Percentiles rank a stretch among this genome's conserved stretches.
Conservation (phyloP, 2,797 vertebrate genomes). For the Acanthurus tractus region DNA sequence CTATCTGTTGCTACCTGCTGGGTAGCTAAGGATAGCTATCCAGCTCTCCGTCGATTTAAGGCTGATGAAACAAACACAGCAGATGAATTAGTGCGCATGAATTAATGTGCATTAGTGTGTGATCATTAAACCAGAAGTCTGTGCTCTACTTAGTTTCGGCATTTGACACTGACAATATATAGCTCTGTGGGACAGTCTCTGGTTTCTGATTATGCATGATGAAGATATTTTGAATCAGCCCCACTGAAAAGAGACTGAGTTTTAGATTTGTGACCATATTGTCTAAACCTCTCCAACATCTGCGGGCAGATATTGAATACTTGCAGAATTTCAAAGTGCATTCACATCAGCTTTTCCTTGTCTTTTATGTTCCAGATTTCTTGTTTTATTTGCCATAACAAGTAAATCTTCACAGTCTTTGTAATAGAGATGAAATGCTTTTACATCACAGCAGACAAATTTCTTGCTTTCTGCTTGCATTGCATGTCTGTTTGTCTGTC, state of each 20-base stretch:
- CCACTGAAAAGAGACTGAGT: not conserved
- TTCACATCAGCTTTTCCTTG: not conserved
- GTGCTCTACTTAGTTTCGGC: not conserved
- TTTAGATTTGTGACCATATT: not conserved
- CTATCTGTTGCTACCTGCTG: too few species aligned
- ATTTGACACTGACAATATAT: not conserved
- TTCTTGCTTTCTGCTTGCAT: not conserved
- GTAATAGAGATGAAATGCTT: conserved; percentile 4
- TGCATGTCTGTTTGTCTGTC: not conserved
- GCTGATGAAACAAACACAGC: not conserved
- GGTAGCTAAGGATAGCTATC: too few species aligned
- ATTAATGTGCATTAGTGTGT: not conserved
- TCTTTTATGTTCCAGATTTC: conserved; percentile 15
- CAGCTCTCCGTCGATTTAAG: too few species aligned
- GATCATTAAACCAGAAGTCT: conserved; percentile 8
- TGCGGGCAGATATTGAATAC: not conserved
- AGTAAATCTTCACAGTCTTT: conserved; percentile 13
- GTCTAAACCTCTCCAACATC: not conserved
- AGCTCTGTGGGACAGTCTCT: not conserved
- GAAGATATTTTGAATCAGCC: not conserved
- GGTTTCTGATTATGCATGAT: not conserved
- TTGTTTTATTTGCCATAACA: conserved; percentile 18
- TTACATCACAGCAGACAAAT: conserved; percentile 13
- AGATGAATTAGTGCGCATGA: not conserved
- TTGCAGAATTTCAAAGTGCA: not conserved